Percentiles rank a stretch among this genome's conserved stretches.
Conservation (phyloP, 2,113 vertebrate genomes). For the Lynx canadensis region DNA sequence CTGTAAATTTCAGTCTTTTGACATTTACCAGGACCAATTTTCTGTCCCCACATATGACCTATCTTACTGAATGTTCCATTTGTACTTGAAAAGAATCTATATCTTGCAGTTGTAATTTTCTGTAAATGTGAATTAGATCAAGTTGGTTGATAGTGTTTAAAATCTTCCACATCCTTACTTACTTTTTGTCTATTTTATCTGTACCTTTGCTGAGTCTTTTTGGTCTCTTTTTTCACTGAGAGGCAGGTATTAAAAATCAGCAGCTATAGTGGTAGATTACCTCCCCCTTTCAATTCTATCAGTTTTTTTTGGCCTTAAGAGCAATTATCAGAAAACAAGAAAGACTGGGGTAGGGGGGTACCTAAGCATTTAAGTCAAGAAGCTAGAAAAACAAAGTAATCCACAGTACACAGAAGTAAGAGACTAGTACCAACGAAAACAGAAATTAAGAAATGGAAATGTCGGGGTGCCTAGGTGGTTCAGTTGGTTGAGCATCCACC, state of each 20-base stretch:
- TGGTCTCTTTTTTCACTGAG: background rate
- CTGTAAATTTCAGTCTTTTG: background rate
- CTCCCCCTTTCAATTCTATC: background rate
- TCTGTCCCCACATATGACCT: background rate
- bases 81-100: background rate
- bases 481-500: no score
- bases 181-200: background rate
- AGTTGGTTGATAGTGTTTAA: background rate
- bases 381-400: background rate
- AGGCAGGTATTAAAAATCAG: background rate
- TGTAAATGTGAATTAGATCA: background rate
- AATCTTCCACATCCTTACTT: background rate
- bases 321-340: background rate
- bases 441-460: background rate
- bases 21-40: background rate
- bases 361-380: background rate
- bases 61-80: background rate
- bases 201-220: background rate
- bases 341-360: background rate
- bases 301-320: background rate
- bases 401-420: background rate
- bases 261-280: background rate
- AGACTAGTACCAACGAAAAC: background rate
- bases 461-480: no score
- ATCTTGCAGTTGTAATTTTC: background rate